These are phyloP conservation scores for Chrysolina haemoptera DNA, from an alignment of 2,888 invertebrate species.

Conservation along the genomic window DNA sequence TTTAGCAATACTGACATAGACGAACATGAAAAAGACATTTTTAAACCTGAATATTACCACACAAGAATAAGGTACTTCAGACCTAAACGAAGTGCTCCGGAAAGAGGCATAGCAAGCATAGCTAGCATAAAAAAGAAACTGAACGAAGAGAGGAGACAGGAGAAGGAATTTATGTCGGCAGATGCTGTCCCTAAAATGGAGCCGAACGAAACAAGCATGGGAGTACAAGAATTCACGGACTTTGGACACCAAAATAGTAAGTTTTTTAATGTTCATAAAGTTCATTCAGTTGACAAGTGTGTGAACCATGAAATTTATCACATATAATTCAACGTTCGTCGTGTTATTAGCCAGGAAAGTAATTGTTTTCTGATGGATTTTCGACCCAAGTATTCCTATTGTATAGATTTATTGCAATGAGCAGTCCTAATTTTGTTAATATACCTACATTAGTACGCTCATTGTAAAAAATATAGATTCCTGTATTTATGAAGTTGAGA, in stretches of 20 bases:
- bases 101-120: constrained; percentile 48
- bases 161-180: constrained; percentile 60
- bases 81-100: constrained; percentile 55
- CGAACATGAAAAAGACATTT: constrained; percentile 52
- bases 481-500: no score
- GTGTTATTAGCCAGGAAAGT: no score
- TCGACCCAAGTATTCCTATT: no score
- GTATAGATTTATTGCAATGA: no score
- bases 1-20: constrained; percentile 56
- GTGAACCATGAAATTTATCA: no score
- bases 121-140: constrained; percentile 53
- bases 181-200: constrained; percentile 60
- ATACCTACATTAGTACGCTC: no score
- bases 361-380: no score
- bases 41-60: constrained; percentile 48
- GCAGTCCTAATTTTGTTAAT: no score
- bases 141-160: constrained; percentile 53
- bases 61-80: constrained; percentile 47
- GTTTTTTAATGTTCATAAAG: constrained; percentile 4
- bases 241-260: constrained; percentile 34
- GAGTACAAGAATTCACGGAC: constrained; percentile 29
- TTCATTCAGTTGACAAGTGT: no score
- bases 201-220: constrained; percentile 57
- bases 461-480: no score
- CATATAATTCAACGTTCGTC: no score